These are phyloP conservation scores for Disparrhopalites patrizii DNA, from an alignment of 2,888 invertebrate genomes.

Conservation along the genomic window DNA sequence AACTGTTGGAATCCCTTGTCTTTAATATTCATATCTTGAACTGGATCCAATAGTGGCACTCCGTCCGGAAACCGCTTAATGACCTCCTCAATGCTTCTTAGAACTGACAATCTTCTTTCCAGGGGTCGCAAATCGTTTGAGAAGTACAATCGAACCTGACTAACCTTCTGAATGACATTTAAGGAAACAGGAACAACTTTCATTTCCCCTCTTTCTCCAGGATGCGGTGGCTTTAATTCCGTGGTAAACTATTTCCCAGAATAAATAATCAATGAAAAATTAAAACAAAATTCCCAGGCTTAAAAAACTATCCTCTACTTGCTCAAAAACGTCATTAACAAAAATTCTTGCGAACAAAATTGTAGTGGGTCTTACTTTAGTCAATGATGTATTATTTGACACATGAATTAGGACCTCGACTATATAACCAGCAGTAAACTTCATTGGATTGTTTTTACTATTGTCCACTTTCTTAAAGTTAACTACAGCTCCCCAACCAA, in stretches of 20 bases:
- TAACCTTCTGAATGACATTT: constrained; percentile 76
- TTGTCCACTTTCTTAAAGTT: constrained; percentile 74
- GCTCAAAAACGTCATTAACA: too few species aligned
- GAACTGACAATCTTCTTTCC: constrained; percentile 78
- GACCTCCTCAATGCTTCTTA: constrained; percentile 78
- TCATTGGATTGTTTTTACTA: constrained; percentile 50
- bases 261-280: too few species aligned
- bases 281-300: too few species aligned
- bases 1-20: constrained; percentile 74
- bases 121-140: constrained; percentile 82
- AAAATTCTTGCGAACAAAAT: not conserved
- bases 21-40: constrained; percentile 93
- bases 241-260: constrained; percentile 47
- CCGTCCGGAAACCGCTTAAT: constrained; percentile 83
- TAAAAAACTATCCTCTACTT: too few species aligned
- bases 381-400: constrained; percentile 52
- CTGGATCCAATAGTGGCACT: constrained; percentile 84
- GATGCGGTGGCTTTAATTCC: constrained; percentile 54
- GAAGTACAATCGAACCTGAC: constrained; percentile 82
- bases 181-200: constrained; percentile 85
- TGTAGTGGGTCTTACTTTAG: constrained; percentile 52
- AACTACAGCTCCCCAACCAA: constrained; percentile 95
- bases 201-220: constrained; percentile 69
- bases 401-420: constrained; percentile 82
- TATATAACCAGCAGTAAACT: constrained; percentile 57